A percentile compares a stretch with the other conserved stretches of the same genome.
These are phyloP conservation scores for Spodoptera frugiperda DNA, from an alignment of 1,140 invertebrate genomes.

Conservation along the genomic window DNA sequence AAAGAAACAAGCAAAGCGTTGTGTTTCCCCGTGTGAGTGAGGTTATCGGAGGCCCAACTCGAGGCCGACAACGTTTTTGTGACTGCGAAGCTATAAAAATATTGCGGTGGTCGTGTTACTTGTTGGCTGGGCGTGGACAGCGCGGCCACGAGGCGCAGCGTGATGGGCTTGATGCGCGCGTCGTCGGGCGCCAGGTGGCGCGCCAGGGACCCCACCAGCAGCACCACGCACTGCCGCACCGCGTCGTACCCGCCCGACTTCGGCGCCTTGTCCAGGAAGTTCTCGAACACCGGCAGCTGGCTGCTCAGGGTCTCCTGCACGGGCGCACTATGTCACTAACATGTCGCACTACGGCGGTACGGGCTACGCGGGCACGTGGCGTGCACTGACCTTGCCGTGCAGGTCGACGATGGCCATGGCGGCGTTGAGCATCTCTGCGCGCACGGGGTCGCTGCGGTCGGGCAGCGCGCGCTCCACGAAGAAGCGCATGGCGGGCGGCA, in stretches of 20 bases:
- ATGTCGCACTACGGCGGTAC: too few species aligned
- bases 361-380: too few species aligned
- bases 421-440: slow-evolving; percentile 96
- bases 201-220: slow-evolving; percentile 98
- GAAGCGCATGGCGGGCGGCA: slow-evolving; percentile 91
- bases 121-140: slow-evolving; percentile 98
- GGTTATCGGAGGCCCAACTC: too few species aligned
- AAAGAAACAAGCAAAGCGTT: too few species aligned
- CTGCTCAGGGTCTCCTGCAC: slow-evolving; percentile 88
- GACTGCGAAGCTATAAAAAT: too few species aligned
- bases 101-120: too few species aligned
- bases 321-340: too few species aligned
- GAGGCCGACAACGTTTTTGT: too few species aligned
- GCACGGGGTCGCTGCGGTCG: slow-evolving; percentile 94
- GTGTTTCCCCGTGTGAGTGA: too few species aligned
- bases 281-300: slow-evolving; percentile 95
- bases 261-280: slow-evolving; percentile 95
- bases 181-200: slow-evolving; percentile 97
- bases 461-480: slow-evolving; percentile 95
- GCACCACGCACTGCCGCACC: slow-evolving; percentile 97
- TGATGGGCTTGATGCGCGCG: slow-evolving; percentile 95
- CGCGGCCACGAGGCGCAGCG: slow-evolving; percentile 95
- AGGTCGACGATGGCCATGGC: slow-evolving; percentile 96
- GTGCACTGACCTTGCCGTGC: slow-evolving; percentile 92
- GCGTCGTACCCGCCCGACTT: slow-evolving; percentile 96